These are phyloP conservation scores for Argyrosomus japonicus DNA, from an alignment of 2,113 vertebrate species.

Conservation along the genomic window DNA sequence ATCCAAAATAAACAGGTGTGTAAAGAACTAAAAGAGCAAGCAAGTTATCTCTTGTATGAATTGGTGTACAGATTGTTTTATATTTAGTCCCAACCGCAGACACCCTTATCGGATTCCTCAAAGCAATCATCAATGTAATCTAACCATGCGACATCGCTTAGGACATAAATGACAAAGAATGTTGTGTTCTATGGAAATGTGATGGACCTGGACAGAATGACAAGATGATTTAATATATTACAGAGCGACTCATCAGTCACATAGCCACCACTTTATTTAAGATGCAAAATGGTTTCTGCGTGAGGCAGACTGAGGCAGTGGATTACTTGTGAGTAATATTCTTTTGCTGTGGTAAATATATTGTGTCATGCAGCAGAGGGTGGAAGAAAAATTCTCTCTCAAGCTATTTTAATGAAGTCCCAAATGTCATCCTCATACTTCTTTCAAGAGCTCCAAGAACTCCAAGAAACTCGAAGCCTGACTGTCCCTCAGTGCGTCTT, in stretches of 20 bases:
- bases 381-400: slow-evolving; percentile 78
- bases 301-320: slow-evolving; percentile 59
- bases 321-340: slow-evolving; percentile 77
- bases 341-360: slow-evolving; percentile 73
- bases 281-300: slow-evolving; percentile 71
- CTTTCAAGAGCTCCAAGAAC: slow-evolving; percentile 68
- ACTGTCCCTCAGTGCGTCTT: slow-evolving; percentile 67
- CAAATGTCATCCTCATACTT: slow-evolving; percentile 77
- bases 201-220: slow-evolving; percentile 64
- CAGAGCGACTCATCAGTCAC: slow-evolving; percentile 67
- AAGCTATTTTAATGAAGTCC: slow-evolving; percentile 85
- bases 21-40: slow-evolving; percentile 44
- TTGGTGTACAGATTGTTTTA: slow-evolving; percentile 20
- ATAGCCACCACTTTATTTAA: slow-evolving; percentile 63
- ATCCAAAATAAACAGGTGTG: slow-evolving; percentile 36
- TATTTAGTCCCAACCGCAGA: slow-evolving; percentile 49
- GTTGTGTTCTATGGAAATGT: slow-evolving; percentile 57
- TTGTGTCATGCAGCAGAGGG: slow-evolving; percentile 74
- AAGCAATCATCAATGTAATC: slow-evolving; percentile 70
- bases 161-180: slow-evolving; percentile 59
- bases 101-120: slow-evolving; percentile 60
- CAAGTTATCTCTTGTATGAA: slow-evolving; percentile 8
- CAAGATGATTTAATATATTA: slow-evolving; percentile 68
- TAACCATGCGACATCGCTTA: slow-evolving; percentile 49
- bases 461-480: slow-evolving; percentile 61